These are phyloP conservation scores for Heliopora coerulea DNA, from an alignment of 92 coral and sea anemone species.

Conservation along the genomic window DNA sequence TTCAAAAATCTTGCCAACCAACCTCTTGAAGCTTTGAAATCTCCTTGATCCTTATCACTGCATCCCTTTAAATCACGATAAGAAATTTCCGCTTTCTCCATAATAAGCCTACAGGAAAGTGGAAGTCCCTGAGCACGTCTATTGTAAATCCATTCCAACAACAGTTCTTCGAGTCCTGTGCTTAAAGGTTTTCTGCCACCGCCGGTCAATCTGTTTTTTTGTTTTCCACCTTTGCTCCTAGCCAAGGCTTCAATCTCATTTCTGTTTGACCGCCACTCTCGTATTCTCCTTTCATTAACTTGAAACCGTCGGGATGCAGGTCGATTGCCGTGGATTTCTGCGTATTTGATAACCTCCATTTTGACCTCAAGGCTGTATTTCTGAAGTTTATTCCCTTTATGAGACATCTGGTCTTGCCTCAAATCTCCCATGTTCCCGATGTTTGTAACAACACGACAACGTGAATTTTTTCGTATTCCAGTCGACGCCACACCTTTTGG, in stretches of 20 bases:
- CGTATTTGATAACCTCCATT: too few relatives aligned
- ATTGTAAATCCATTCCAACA: slow-evolving; percentile 60
- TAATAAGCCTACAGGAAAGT: slow-evolving; percentile 60
- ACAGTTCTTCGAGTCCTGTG: slow-evolving; percentile 51
- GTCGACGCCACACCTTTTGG: not conserved
- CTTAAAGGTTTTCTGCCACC: slow-evolving; percentile 61
- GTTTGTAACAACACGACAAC: too few relatives aligned
- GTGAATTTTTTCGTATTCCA: not conserved
- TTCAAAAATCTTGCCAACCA: slow-evolving; percentile 66
- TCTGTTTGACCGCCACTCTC: slow-evolving; percentile 58
- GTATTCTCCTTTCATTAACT: slow-evolving; percentile 58
- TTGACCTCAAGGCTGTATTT: too few relatives aligned
- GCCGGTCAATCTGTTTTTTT: slow-evolving; percentile 58
- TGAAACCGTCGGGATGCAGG: slow-evolving; percentile 2
- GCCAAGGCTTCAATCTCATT: slow-evolving; percentile 47
- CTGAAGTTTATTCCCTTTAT: not conserved
- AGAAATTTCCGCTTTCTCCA: slow-evolving; percentile 64
- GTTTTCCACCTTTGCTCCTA: slow-evolving; percentile 55
- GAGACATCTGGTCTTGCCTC: slow-evolving; percentile 11
- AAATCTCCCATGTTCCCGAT: not conserved
- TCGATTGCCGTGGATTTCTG: too few relatives aligned
- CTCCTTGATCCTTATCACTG: slow-evolving; percentile 42
- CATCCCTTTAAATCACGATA: slow-evolving; percentile 50
- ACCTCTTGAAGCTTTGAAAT: slow-evolving; percentile 69
- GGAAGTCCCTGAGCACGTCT: slow-evolving; percentile 52